These are phyloP conservation scores for Scytalopus superciliaris DNA, from an alignment of 2,113 vertebrate species.

Conservation along the genomic window DNA sequence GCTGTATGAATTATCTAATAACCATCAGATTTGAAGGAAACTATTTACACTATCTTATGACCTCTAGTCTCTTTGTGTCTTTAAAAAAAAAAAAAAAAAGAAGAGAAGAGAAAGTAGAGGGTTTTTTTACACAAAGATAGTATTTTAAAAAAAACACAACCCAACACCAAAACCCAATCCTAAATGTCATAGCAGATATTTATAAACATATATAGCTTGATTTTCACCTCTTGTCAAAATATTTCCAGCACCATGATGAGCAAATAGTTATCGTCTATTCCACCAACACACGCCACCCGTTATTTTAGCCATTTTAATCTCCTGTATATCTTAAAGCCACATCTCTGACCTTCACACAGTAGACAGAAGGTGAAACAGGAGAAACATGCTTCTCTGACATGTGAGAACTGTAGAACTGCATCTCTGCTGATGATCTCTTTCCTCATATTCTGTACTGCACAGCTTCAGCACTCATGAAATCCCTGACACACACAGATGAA, in stretches of 20 bases:
- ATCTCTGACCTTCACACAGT: not conserved
- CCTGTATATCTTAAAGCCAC: not conserved
- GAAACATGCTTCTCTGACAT: not conserved
- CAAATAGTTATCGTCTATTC: not conserved
- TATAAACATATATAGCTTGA: not conserved
- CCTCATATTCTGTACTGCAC: not conserved
- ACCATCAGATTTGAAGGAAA: not conserved
- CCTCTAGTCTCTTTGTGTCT: not conserved
- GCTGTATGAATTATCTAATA: not conserved
- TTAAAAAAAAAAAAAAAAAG: not conserved
- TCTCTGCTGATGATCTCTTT: not conserved
- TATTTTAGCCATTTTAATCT: not conserved
- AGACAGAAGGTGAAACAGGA: not conserved
- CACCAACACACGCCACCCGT: rapidly evolving
- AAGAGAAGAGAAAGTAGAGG: not conserved
- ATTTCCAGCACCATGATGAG: not conserved
- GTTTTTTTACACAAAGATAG: not conserved
- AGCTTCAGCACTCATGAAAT: not conserved
- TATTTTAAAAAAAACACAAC: not conserved
- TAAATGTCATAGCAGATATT: not conserved
- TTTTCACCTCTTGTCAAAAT: not conserved
- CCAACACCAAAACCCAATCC: not conserved
- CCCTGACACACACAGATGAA: not conserved
- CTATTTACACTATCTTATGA: not conserved
- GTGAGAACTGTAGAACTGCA: not conserved